Evolutionary conservation across 2,113 vertebrate genomes (phyloP), one percentile per base, ranked within the genome.

Genomic region (Phocoena sinus): DNA sequence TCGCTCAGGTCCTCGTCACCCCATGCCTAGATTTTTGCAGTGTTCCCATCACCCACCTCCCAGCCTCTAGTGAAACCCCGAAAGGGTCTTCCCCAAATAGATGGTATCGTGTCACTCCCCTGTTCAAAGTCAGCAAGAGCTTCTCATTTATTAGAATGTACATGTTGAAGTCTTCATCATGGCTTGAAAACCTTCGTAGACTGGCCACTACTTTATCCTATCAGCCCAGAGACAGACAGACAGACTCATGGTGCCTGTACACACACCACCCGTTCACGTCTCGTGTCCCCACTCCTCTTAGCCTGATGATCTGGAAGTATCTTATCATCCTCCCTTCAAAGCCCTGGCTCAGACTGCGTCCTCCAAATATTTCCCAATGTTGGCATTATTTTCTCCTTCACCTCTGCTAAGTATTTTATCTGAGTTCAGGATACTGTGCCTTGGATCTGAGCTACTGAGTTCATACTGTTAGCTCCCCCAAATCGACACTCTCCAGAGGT

Each of bases 251-350:
- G 26, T 1, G 8, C 33, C 28, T 44, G 14, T 8, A 8, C 0
- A 25, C 12, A 1, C 41, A 17, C 20, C 31, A 6, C 2, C 5
- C 14, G 8, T 8, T 60, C 26, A 8, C 5, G 0, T 14, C 17
- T 28, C 31, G 47, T 67, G 21, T 2, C 4, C 25, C 14, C 60
- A 25, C 36, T 14, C 31, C 41, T 92, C 76, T 63, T 31, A n/a
- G 33, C 38, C 63, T 62, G 73, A 83, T 5, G n/a, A 2, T 21
- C 50, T 15, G 10, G 36, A 41, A n/a, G 13, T 5, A 15, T 12
- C 41, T 90, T 2, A 1, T 21, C 6, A 1, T 25, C 44, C 11
- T 31, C 18, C 56, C 26, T 25, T 56, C 50, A n/a, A 18, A 44
- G 56, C 17, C n/a, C 28, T 4, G 9, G 31, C 47, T 96, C 41